Base-by-base conservation (phyloP, 2,797 vertebrate genomes). In the Brotula barbata region DNA sequence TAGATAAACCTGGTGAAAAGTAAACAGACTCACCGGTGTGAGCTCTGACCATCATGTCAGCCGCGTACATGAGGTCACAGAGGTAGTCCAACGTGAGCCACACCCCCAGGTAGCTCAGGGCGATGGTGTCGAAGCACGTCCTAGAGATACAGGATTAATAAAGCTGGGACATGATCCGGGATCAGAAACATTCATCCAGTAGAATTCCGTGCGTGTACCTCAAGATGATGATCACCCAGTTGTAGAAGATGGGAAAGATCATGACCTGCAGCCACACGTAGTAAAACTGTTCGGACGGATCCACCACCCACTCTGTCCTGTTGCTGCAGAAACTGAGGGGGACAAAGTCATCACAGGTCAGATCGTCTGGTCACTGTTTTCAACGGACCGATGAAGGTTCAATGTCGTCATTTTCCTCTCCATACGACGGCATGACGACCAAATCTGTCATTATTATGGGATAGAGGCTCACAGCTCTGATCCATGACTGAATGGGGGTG, bases 11-110 rank as follows among this genome's bases (percentile, higher is more conserved):
- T n/a, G n/a, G n/a, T n/a, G n/a, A n/a, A n/a, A n/a, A n/a, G n/a
- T n/a, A n/a, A n/a, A n/a, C n/a, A n/a, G n/a, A n/a, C n/a, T 25
- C 75, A 96, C 95, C 95, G 0, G 95, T 95, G 72, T 91, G 91
- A 44, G 93, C 81, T 50, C 40, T 92, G 75, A 94, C 72, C 5
- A 86, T 58, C 0, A 93, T 94, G 72, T 97, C 96, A 43, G 85
- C 40, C 21, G 93, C 51, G 68, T 95, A 97, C 25, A 96, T 73
- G 1, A 91, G 31, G 15, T 98, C 96, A 16, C 91, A 90, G n/a
- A 91, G 51, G 39, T 92, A 93, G 65, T 97, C 96, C 79, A 98
- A 85, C 6, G 90, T 85, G 0, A 91, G 87, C 96, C 96, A 98
- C 49, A 90, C 77, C 31, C 67, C 64, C 25, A 85, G 33, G 68